Percentiles rank a stretch among this genome's conserved stretches.
phyloP scores from a whole-genome alignment of 1,140 invertebrate genomes.

The Aricia agestis region DNA sequence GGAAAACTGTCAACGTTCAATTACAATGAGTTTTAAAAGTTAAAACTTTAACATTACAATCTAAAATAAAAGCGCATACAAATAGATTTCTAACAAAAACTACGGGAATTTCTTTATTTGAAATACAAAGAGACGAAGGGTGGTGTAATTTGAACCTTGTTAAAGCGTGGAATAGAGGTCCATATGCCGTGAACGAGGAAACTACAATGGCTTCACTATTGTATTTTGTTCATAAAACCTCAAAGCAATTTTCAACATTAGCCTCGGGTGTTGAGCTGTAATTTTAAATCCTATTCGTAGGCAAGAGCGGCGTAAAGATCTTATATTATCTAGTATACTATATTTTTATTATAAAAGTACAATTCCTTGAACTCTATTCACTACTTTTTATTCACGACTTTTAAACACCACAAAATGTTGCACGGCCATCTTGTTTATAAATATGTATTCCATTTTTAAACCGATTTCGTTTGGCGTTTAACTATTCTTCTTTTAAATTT shows the following conservation, averaged over 20 bases:
- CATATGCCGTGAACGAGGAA: neutral
- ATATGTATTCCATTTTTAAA: slow-evolving; percentile 7
- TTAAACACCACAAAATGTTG: neutral
- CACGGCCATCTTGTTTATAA: slow-evolving; percentile 7
- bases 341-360: slow-evolving; percentile 13
- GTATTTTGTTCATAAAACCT: slow-evolving; percentile 24
- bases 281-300: slow-evolving; percentile 20
- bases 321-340: slow-evolving; percentile 14
- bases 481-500: neutral
- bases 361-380: slow-evolving; percentile 15
- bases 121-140: slow-evolving; percentile 11
- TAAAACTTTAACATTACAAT: slow-evolving; percentile 15
- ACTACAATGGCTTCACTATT: slow-evolving; percentile 19
- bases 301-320: slow-evolving; percentile 20
- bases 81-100: slow-evolving; percentile 22
- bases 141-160: slow-evolving; percentile 9
- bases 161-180: neutral
- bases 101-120: slow-evolving; percentile 16
- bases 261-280: slow-evolving; percentile 19
- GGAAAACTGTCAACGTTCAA: neutral
- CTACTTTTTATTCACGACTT: slow-evolving; percentile 1
- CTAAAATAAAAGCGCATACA: slow-evolving; percentile 24
- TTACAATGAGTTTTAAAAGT: neutral
- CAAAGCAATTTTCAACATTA: slow-evolving; percentile 25
- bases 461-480: neutral